Base-by-base conservation (phyloP, 2,113 vertebrate genomes). In the Edolisoma coerulescens region DNA sequence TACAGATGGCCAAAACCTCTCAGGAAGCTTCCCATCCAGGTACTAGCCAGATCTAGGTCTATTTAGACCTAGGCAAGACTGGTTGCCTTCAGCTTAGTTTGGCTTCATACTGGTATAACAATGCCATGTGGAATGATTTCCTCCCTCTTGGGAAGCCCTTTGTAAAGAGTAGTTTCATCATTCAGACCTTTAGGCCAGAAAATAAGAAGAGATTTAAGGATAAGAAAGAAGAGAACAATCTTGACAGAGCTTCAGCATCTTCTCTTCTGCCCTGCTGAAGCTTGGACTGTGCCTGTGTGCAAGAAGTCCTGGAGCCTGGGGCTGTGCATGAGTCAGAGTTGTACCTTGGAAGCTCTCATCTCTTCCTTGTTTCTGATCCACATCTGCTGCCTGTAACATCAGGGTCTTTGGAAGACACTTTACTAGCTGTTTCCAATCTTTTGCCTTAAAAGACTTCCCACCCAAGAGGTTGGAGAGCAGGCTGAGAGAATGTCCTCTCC, bases 301-400 rank as follows among this genome's bases (percentile, higher is more conserved):
- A 24, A 37, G 13, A 59, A 52, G 11, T 44, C 7, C 18, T 77
- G 27, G 27, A 35, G 16, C 65, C 27, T 76, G 32, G 7, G 13
- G 8, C 30, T 33, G 2, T 24, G 30, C 19, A 15, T 0, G 0
- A 10, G 19, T 20, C 30, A 49, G 57, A 21, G 5, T 7, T 49
- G 23, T 35, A 47, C 15, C 35, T 78, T 74, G 53, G 24, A n/a
- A 56, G 22, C 37, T 52, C 54, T 56, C 20, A 37, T 50, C 16
- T 63, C 32, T 35, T 79, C 15, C 63, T 80, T 27, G 10, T 39
- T 41, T 35, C 16, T 73, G n/a, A 83, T 28, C 9, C 27, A 23
- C 10, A 7, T 4, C 1, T 26, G 11, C 17, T 90, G 3, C 42
- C 21, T 63, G 11, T 18, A 7, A 23, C 13, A 41, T 28, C 7